These are phyloP conservation scores for Lycodopsis pacificus DNA, from an alignment of 2,797 vertebrate genomes.

Conservation along the genomic window DNA sequence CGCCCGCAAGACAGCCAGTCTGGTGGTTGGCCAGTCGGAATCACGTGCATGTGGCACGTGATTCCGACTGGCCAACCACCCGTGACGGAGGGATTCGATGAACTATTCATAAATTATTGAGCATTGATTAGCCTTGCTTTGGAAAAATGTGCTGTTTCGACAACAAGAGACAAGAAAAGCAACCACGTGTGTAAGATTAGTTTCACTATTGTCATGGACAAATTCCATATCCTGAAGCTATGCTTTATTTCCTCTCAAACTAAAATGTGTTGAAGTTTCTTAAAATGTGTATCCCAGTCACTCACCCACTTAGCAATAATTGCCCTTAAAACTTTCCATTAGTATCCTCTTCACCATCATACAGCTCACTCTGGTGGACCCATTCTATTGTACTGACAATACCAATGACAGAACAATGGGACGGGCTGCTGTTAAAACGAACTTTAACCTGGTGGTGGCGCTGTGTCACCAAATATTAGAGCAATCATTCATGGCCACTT, in stretches of 20 bases:
- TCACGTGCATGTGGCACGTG: background rate
- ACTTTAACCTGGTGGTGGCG: slow-evolving; percentile 28
- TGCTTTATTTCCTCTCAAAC: no score
- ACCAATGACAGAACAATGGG: background rate
- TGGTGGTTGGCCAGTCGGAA: background rate
- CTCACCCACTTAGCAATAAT: background rate
- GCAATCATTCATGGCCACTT: background rate
- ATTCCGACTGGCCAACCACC: background rate
- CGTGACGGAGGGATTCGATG: background rate
- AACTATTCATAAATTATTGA: background rate
- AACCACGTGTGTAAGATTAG: background rate
- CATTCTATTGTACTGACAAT: background rate
- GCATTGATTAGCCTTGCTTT: background rate
- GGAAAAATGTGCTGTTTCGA: background rate
- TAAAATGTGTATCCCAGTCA: no score
- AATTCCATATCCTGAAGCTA: no score
- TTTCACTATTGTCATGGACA: background rate
- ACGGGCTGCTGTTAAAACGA: background rate
- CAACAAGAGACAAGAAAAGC: background rate
- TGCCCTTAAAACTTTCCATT: no score
- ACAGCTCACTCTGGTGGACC: no score
- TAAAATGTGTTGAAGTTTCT: no score
- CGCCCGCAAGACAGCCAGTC: slow-evolving; percentile 18
- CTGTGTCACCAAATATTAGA: slow-evolving; percentile 25
- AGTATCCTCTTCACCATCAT: no score